phyloP scores from a whole-genome alignment of 2,888 invertebrate genomes.

The Ormyrus pomaceus region DNA sequence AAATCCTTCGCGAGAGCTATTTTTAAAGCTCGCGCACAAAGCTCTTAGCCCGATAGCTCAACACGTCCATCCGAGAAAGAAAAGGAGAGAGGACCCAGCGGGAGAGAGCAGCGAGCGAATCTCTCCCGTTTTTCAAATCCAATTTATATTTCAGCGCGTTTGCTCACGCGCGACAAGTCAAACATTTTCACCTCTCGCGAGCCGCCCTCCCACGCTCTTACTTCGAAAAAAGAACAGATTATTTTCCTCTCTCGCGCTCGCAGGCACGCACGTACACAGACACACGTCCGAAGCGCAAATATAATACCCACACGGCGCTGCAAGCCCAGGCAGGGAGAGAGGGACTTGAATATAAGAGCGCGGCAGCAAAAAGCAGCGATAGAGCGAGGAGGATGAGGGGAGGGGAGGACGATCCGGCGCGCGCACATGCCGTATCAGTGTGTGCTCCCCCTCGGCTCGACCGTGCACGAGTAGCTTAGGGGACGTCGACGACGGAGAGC shows the following conservation, averaged over 20 bases:
- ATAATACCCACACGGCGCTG: too few relatives aligned
- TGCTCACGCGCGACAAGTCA: neutral
- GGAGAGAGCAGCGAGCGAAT: too few relatives aligned
- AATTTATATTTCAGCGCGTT: neutral
- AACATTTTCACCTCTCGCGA: neutral
- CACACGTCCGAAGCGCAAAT: neutral
- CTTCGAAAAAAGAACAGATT: too few relatives aligned
- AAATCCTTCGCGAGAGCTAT: slow-evolving; percentile 18
- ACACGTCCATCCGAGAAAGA: neutral
- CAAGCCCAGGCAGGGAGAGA: too few relatives aligned
- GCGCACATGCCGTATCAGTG: neutral
- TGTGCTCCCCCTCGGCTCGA: neutral
- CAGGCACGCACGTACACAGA: neutral
- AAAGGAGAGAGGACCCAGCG: too few relatives aligned
- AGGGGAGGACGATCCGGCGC: neutral
- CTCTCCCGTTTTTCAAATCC: neutral
- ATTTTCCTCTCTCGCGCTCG: neutral
- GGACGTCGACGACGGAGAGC: neutral
- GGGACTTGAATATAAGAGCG: neutral
- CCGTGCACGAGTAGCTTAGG: neutral
- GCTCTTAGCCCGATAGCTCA: neutral
- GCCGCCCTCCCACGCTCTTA: neutral
- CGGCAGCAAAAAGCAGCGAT: slow-evolving; percentile 15
- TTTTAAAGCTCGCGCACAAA: slow-evolving; percentile 15
- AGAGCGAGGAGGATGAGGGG: neutral